Evolutionary conservation across 1,140 invertebrate genomes (phyloP).

Genomic region (Drosophila watanabei): DNA sequence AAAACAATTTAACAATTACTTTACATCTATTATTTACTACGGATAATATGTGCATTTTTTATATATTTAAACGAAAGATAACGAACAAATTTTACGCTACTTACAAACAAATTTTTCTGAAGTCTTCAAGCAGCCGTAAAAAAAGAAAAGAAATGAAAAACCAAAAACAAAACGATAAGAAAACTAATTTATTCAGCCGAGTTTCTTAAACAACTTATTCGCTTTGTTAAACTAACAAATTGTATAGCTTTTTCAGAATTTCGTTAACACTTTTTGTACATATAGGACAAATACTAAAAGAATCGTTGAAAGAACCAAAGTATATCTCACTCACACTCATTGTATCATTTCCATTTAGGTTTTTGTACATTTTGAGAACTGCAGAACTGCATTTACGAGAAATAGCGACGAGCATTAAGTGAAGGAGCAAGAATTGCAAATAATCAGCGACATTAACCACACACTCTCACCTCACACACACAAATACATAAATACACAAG

Average conservation of each 20-base stretch:
- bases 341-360: slow-evolving; percentile 64
- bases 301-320: slow-evolving; percentile 57
- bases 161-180: slow-evolving; percentile 26
- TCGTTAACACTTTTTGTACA: slow-evolving; percentile 69
- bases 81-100: slow-evolving; percentile 50
- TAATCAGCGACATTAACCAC: slow-evolving; percentile 77
- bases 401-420: slow-evolving; percentile 39
- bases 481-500: slow-evolving; percentile 35
- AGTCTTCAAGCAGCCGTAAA: slow-evolving; percentile 55
- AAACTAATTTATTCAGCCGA: slow-evolving; percentile 58
- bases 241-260: slow-evolving; percentile 72
- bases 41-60: slow-evolving; percentile 64
- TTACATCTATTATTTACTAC: slow-evolving; percentile 56
- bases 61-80: slow-evolving; percentile 54
- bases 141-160: too few species aligned
- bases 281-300: slow-evolving; percentile 39
- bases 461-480: slow-evolving; percentile 40
- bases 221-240: slow-evolving; percentile 69
- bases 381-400: slow-evolving; percentile 74
- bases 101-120: slow-evolving; percentile 55
- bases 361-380: slow-evolving; percentile 77
- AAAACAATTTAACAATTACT: slow-evolving; percentile 50
- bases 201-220: slow-evolving; percentile 57
- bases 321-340: slow-evolving; percentile 56
- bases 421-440: slow-evolving; percentile 32